phyloP scores from a whole-genome alignment of 1,140 invertebrate species.

The Heliconius hermathena region DNA sequence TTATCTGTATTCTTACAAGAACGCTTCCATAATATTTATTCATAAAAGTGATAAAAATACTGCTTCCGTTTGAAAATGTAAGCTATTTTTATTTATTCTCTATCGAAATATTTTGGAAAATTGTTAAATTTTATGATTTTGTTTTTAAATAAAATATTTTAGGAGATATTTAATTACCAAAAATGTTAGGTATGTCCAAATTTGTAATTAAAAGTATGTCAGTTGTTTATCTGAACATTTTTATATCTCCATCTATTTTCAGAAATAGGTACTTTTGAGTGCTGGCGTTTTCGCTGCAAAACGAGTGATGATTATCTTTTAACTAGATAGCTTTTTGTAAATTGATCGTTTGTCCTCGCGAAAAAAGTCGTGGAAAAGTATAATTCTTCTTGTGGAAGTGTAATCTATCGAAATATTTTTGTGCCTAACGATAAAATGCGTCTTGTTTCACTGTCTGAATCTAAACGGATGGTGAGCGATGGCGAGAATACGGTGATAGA shows the following conservation, averaged over 20 bases:
- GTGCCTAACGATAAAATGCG: constrained; percentile 75
- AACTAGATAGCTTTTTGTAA: constrained; percentile 76
- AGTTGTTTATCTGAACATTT: constrained; percentile 70
- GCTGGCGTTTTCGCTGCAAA: constrained; percentile 80
- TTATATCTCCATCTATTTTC: constrained; percentile 82
- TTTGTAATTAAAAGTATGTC: constrained; percentile 50
- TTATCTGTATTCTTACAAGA: constrained; percentile 28
- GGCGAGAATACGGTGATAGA: constrained; percentile 81
- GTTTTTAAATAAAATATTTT: neutral
- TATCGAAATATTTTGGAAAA: neutral
- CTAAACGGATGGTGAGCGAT: constrained; percentile 79
- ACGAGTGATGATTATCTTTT: constrained; percentile 80
- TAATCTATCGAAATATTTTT: constrained; percentile 62
- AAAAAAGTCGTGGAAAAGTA: constrained; percentile 66
- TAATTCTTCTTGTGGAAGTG: constrained; percentile 70
- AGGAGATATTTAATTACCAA: neutral
- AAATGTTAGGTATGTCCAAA: neutral
- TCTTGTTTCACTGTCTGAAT: constrained; percentile 70
- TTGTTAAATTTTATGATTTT: neutral
- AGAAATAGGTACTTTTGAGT: constrained; percentile 81
- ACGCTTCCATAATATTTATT: constrained; percentile 40
- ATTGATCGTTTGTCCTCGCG: constrained; percentile 74
- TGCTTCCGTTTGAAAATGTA: constrained; percentile 40
- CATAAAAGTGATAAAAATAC: constrained; percentile 17
- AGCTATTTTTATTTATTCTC: constrained; percentile 27